These are phyloP conservation scores for Leptopterna dolabrata DNA, from an alignment of 2,888 invertebrate genomes.

Conservation along the genomic window DNA sequence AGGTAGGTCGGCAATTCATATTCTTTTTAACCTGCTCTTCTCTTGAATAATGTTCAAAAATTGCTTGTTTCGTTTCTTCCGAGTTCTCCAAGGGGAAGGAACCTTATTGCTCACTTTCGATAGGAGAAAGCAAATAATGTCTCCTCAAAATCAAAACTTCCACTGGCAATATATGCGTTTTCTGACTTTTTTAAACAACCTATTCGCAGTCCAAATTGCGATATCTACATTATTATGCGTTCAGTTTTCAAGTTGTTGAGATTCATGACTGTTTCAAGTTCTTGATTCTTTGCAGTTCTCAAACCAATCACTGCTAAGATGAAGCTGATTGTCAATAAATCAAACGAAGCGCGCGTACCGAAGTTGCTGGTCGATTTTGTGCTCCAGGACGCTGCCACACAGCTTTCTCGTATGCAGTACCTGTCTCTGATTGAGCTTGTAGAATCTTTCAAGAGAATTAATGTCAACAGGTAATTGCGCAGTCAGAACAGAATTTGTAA, in stretches of 20 bases:
- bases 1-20: too few relatives aligned
- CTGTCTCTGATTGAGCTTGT: constrained; percentile 67
- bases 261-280: too few relatives aligned
- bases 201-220: too few relatives aligned
- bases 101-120: too few relatives aligned
- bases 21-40: too few relatives aligned
- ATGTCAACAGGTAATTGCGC: constrained; percentile 74
- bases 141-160: neutral
- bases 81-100: too few relatives aligned
- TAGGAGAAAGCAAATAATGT: too few relatives aligned
- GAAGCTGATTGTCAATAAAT: constrained; percentile 79
- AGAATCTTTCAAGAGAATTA: constrained; percentile 71
- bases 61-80: too few relatives aligned
- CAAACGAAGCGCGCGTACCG: constrained; percentile 73
- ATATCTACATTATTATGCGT: too few relatives aligned
- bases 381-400: constrained; percentile 79
- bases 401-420: constrained; percentile 79
- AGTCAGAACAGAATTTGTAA: constrained; percentile 19
- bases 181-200: too few relatives aligned
- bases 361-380: constrained; percentile 76
- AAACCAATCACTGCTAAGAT: constrained; percentile 83
- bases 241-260: too few relatives aligned
- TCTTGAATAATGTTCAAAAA: too few relatives aligned
- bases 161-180: neutral
- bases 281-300: constrained; percentile 71